These are phyloP conservation scores for Spheniscus humboldti DNA, from an alignment of 2,797 vertebrate genomes.

Conservation along the genomic window DNA sequence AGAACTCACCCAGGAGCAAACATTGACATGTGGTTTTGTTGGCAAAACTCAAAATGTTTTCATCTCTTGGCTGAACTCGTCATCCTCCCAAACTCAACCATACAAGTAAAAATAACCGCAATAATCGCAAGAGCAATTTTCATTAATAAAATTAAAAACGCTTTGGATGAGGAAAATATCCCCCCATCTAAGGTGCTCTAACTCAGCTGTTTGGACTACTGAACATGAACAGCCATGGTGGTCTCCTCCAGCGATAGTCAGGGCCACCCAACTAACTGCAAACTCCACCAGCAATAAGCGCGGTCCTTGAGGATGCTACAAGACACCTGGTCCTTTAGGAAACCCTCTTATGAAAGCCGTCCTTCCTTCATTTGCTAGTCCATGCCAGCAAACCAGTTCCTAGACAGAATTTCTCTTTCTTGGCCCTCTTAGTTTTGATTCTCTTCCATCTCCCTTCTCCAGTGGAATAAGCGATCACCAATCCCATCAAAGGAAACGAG, in stretches of 20 bases:
- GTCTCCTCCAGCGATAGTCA: not conserved
- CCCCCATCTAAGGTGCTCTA: not conserved
- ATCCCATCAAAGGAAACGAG: conserved; percentile 38
- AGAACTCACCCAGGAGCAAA: not conserved
- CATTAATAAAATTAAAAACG: not conserved
- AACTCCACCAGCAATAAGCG: not conserved
- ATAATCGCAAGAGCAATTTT: not conserved
- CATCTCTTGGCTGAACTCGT: not conserved
- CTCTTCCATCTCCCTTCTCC: conserved; percentile 3
- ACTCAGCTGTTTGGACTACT: not conserved
- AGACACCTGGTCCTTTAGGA: not conserved
- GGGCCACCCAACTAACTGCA: not conserved
- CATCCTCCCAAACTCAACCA: not conserved
- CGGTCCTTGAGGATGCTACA: not conserved
- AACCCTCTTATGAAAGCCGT: not conserved
- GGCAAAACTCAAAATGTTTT: not conserved
- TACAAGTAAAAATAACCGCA: not conserved
- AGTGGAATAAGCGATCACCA: not conserved
- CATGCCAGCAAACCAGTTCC: not conserved
- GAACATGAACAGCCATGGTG: not conserved
- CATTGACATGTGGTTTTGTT: not conserved
- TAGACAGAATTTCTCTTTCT: not conserved
- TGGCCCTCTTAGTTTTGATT: not conserved
- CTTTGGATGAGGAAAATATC: not conserved
- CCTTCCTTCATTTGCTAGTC: not conserved